Percentiles rank a stretch among this genome's conserved stretches.
These are phyloP conservation scores for Patella ulyssiponensis DNA, from an alignment of 2,888 invertebrate genomes.

Conservation along the genomic window DNA sequence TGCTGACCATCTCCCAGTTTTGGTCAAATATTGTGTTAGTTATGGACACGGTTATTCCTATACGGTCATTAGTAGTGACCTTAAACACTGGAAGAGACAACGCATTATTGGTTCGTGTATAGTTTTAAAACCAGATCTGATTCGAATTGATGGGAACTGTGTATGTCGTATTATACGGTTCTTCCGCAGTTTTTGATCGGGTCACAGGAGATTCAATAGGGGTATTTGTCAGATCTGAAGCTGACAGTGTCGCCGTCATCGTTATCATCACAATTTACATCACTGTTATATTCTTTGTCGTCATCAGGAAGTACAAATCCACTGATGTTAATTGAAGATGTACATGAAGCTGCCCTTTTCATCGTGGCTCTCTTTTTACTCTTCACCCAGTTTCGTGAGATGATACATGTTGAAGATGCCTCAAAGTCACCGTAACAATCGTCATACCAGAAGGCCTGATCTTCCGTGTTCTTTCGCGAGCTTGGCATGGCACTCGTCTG, in stretches of 20 bases:
- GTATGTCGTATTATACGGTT: neutral
- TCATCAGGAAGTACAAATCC: neutral
- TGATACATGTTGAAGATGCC: neutral
- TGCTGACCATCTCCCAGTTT: neutral
- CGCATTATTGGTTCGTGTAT: neutral
- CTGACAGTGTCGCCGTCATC: neutral
- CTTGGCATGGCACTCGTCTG: neutral
- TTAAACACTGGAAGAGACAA: neutral
- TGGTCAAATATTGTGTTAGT: slow-evolving; percentile 2
- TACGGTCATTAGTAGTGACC: slow-evolving; percentile 1
- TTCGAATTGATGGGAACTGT: neutral
- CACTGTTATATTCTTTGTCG: neutral
- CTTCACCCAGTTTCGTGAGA: neutral
- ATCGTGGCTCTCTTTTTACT: neutral
- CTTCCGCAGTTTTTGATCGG: neutral
- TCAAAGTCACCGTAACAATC: neutral
- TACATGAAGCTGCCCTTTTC: neutral
- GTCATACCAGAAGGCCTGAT: slow-evolving; percentile 5
- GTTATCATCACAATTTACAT: neutral
- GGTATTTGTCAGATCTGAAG: neutral
- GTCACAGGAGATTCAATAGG: neutral
- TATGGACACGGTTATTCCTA: neutral
- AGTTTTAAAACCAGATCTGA: neutral
- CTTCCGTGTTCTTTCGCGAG: slow-evolving; percentile 1
- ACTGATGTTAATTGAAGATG: neutral